Conservation (phyloP, 2,888 invertebrate genomes). For the Eupithecia subumbrata region DNA sequence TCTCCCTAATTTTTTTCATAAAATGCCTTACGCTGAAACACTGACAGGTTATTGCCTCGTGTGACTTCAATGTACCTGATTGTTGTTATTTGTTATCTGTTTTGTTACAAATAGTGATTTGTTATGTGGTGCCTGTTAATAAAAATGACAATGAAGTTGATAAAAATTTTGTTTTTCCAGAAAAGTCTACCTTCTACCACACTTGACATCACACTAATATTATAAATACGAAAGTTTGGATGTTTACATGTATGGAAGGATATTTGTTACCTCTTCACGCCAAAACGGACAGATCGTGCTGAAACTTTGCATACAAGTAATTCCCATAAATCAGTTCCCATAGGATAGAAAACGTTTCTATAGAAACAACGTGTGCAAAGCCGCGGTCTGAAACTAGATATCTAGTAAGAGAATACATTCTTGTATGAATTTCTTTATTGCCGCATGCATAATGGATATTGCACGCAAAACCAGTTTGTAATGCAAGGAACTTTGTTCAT, state of each 20-base stretch:
- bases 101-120: slow-evolving; percentile 1
- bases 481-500: no score
- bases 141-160: slow-evolving; percentile 16
- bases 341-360: no score
- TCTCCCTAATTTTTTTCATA: slow-evolving; percentile 1
- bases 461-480: background rate
- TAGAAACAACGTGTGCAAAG: no score
- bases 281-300: no score
- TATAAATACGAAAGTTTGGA: no score
- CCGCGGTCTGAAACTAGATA: no score
- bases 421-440: background rate
- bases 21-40: background rate
- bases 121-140: slow-evolving; percentile 13
- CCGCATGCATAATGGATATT: no score
- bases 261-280: no score
- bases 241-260: no score
- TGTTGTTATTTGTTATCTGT: slow-evolving; percentile 17
- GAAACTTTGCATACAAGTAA: no score
- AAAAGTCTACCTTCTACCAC: background rate
- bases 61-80: slow-evolving; percentile 37
- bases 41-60: background rate
- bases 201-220: background rate
- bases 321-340: no score
- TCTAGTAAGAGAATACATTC: background rate
- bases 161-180: background rate